Evolutionary conservation across 2,113 vertebrate genomes (phyloP).

Genomic region (Galeopterus variegatus): DNA sequence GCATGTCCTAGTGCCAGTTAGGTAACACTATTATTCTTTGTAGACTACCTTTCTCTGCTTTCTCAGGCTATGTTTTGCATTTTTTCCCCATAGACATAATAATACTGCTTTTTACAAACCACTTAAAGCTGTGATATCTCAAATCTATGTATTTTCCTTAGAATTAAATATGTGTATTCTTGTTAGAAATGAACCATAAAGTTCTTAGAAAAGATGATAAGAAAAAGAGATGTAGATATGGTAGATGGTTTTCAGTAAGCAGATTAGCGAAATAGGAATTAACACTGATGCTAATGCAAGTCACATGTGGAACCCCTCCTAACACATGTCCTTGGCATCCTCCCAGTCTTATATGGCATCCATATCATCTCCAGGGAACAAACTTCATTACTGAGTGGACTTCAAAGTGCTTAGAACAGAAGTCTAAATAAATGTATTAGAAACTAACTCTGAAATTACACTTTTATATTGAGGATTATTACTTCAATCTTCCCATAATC

Average conservation of each 20-base stretch:
- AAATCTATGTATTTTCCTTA: background rate
- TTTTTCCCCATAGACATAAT: background rate
- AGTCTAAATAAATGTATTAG: constrained; percentile 14
- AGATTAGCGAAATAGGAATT: constrained; percentile 54
- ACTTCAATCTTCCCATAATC: background rate
- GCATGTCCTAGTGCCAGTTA: background rate
- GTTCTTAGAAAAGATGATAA: constrained; percentile 38
- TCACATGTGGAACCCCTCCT: constrained; percentile 8
- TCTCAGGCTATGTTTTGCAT: background rate
- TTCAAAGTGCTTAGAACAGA: background rate
- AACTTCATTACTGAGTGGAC: background rate
- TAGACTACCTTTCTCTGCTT: constrained; percentile 11
- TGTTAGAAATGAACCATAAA: background rate
- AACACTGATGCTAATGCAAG: constrained; percentile 55
- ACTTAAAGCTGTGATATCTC: constrained; percentile 11
- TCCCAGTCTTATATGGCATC: background rate
- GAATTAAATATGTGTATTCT: constrained; percentile 39
- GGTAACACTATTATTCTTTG: constrained; percentile 37
- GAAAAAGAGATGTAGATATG: constrained; percentile 9
- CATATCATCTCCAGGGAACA: background rate
- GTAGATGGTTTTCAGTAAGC: constrained; percentile 51
- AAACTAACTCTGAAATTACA: constrained; percentile 7
- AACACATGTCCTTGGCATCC: background rate
- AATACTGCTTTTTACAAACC: background rate
- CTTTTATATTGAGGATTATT: background rate